phyloP scores from a whole-genome alignment of 1,140 invertebrate species.

The Argopecten irradians region DNA sequence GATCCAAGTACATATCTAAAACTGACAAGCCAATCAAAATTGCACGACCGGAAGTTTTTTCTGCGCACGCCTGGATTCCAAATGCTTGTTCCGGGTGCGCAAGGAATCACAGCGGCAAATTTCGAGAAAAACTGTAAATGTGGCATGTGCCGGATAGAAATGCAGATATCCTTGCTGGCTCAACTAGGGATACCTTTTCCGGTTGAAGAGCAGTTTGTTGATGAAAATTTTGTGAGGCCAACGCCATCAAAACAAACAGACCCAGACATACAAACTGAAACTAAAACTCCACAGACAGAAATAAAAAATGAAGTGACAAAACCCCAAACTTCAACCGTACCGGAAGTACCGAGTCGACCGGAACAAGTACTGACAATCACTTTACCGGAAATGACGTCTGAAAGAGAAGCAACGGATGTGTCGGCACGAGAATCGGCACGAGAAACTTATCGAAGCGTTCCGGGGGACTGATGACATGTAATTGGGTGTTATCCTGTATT shows the following conservation, averaged over 20 bases:
- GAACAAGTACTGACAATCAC: conserved; percentile 38
- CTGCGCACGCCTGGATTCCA: conserved; percentile 56
- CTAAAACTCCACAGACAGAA: background rate
- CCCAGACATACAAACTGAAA: conserved; percentile 24
- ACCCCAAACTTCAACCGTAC: background rate
- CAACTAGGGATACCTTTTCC: conserved; percentile 31
- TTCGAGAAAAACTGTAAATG: conserved; percentile 58
- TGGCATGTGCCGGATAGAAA: conserved; percentile 62
- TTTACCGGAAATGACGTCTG: conserved; percentile 45
- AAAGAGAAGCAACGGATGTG: conserved; percentile 36
- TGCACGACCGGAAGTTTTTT: conserved; percentile 63
- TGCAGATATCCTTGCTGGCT: conserved; percentile 60
- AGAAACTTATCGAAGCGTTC: conserved; percentile 25
- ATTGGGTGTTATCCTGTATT: background rate
- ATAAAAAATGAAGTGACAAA: background rate
- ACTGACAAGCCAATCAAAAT: conserved; percentile 54
- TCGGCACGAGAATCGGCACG: conserved; percentile 5
- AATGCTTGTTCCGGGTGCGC: background rate
- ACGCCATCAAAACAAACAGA: background rate
- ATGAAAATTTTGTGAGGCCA: background rate
- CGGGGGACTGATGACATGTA: background rate
- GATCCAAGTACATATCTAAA: conserved; percentile 52
- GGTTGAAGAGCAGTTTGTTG: background rate
- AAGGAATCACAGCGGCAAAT: conserved; percentile 36
- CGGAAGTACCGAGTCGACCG: background rate